These are phyloP conservation scores for Aporrectodea caliginosa DNA, from an alignment of 1,140 invertebrate species.

Conservation along the genomic window DNA sequence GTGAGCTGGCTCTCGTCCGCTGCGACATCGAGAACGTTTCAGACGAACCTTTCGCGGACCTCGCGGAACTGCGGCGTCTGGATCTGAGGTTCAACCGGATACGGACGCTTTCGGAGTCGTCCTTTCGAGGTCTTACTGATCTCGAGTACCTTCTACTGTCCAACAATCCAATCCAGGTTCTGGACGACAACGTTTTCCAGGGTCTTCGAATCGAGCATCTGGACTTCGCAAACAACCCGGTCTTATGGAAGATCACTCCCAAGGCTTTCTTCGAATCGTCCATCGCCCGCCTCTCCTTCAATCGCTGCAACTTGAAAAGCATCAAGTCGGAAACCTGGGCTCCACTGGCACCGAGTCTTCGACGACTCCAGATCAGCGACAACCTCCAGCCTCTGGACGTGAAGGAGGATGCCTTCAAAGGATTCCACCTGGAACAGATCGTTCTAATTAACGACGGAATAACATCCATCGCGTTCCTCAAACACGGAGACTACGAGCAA, in stretches of 20 bases:
- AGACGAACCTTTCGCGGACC: constrained; percentile 11
- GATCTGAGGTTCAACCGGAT: constrained; percentile 27
- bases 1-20: constrained; percentile 8
- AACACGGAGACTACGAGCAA: constrained; percentile 10
- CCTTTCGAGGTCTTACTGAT: constrained; percentile 11
- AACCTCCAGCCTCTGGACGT: constrained; percentile 18
- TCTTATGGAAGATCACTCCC: neutral
- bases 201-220: constrained; percentile 22
- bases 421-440: constrained; percentile 9
- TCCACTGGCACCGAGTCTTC: neutral
- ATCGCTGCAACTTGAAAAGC: constrained; percentile 13
- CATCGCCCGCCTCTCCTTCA: constrained; percentile 16
- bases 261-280: constrained; percentile 17
- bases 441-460: constrained; percentile 17
- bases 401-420: constrained; percentile 16
- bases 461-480: constrained; percentile 13
- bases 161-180: constrained; percentile 18
- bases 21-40: constrained; percentile 22
- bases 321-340: constrained; percentile 6
- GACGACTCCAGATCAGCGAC: constrained; percentile 20
- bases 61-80: constrained; percentile 15
- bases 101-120: neutral
- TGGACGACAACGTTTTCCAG: constrained; percentile 11
- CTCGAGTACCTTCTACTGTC: constrained; percentile 26
- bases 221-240: constrained; percentile 20